Evolutionary conservation across 2,113 vertebrate genomes (phyloP), one percentile per base, ranked within the genome.

Genomic region (Boulengerochromis microlepis): DNA sequence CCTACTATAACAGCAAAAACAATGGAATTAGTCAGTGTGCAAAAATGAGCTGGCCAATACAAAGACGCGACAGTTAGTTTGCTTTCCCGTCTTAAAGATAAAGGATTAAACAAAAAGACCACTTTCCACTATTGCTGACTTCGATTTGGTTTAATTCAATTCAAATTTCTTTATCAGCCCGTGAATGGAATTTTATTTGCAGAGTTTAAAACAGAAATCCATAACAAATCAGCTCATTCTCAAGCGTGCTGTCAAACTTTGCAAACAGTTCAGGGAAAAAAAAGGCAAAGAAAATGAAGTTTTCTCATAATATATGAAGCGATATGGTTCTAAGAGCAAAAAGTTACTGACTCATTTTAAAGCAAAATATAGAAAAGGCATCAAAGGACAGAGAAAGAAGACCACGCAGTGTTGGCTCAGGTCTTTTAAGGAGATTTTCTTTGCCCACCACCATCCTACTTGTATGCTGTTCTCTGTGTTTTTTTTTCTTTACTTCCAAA

Each of bases 111-210:
- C 81, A 83, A 83, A 84, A 18, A 29, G 1, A 19, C 10, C 40
- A 38, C 64, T 90, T 89, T 86, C 74, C 66, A 89, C 86, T 90
- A 81, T 87, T 56, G 80, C 69, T 12, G 24, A 52, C 42, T 85
- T 86, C 69, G n/a, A 5, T 89, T 91, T 53, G 74, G 26, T 87
- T 92, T 87, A 87, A 93, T 91, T 92, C 87, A 91, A 88, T 90
- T 94, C 56, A 53, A 19, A 85, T 88, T 76, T 90, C 74, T 88
- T 94, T 89, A 91, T 94, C 89, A 59, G 85, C 26, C 31, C 3
- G 22, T 5, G 26, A 87, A 84, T 33, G 78, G 71, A 88, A 84
- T 88, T 93, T 81, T 52, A 78, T 83, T 80, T 86, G 57, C 76
- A 85, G 80, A 81, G 74, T 85, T 91, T 22, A 2, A 78, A 89